Percentiles rank a stretch among this genome's conserved stretches.
Evolutionary conservation across 1,140 invertebrate genomes (phyloP).

Genomic region (Holotrichia oblita): DNA sequence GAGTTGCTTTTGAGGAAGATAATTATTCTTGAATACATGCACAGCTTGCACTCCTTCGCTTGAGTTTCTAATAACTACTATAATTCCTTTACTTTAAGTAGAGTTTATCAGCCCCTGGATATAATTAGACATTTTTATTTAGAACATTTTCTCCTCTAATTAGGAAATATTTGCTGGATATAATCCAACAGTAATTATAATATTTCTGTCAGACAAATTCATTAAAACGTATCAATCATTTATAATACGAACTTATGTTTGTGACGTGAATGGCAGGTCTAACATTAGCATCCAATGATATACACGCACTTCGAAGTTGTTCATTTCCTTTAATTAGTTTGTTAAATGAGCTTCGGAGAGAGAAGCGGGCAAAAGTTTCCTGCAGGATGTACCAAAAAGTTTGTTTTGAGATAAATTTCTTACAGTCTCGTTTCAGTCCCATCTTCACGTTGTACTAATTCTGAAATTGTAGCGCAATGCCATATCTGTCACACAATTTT

Average conservation of each 20-base stretch:
- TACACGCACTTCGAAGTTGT: constrained; percentile 26
- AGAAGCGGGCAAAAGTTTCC: constrained; percentile 3
- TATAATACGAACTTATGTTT: not conserved
- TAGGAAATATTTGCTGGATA: not conserved
- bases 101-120: too few relatives aligned
- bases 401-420: constrained; percentile 27
- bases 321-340: constrained; percentile 31
- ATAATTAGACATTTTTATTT: too few relatives aligned
- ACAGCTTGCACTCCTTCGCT: too few relatives aligned
- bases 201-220: not conserved
- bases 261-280: not conserved
- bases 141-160: not conserved
- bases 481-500: constrained; percentile 11
- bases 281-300: constrained; percentile 26
- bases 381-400: not conserved
- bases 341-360: not conserved
- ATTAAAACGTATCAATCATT: constrained; percentile 18
- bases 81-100: too few relatives aligned
- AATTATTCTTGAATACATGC: too few relatives aligned
- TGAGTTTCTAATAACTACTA: too few relatives aligned
- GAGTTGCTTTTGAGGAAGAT: too few relatives aligned
- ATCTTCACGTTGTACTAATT: not conserved
- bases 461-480: constrained; percentile 2
- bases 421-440: not conserved
- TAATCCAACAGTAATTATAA: not conserved